Evolutionary conservation across 2,888 invertebrate genomes (phyloP), one percentile per base, ranked within the genome.

Genomic region (Plebejus melissa): DNA sequence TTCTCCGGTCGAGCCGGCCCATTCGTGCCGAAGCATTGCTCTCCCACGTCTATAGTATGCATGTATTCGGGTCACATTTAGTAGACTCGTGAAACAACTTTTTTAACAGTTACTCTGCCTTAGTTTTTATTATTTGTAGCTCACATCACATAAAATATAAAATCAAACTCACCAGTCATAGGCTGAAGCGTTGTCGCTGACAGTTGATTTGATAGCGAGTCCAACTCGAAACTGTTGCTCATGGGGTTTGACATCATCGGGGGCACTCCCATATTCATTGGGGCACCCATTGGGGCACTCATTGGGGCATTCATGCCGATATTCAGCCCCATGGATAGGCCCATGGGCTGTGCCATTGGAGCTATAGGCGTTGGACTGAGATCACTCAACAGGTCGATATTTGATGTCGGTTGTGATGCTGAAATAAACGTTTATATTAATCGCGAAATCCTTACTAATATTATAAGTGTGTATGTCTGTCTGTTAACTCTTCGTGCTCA

Each of bases 381-480:
- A 1, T 82, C 83, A 71, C 88, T 85, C 60, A 92, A 84, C 0
- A 93, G 86, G 82, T 90, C 91, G 80, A 91, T 77, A 86, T 90
- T 90, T n/a, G 92, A 90, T 0, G 88, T 77, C 6, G 86, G 80
- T 0, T 83, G 79, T 78, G 83, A 77, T 11, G 76, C 75, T 76
- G 74, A 60, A 78, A 74, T 32, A 16, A 54, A 46, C 4, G 22
- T 4, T 1, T 5, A 3, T 11, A 72, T 32, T 22, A 11, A 57
- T 6, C 4, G 41, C 6, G 7, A 41, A 41, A 41, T 32, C 32
- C 32, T 0, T 32, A 32, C 32, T 32, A 32, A 32, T 32, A 32
- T 32, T 32, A 22, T 32, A 32, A 32, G 32, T 32, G 32, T 32
- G 32, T 32, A 2, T 32, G 32, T 32, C 32, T 2, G 32, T 32